These are phyloP conservation scores for Drosophila pseudotalamancana DNA, from an alignment of 2,888 invertebrate species.

Conservation along the genomic window DNA sequence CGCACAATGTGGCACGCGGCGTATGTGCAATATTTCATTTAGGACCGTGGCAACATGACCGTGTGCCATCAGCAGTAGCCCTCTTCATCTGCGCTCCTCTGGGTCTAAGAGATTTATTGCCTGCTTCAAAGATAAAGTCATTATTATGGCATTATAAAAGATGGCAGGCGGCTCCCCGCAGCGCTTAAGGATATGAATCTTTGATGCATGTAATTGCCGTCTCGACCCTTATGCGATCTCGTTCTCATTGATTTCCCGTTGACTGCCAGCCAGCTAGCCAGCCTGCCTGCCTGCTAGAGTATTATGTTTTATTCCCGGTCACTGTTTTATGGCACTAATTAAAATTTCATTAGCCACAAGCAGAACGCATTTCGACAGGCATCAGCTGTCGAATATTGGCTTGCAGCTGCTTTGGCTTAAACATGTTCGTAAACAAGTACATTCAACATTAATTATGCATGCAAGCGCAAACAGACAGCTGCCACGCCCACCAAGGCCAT, in stretches of 20 bases:
- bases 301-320: slow-evolving; percentile 58
- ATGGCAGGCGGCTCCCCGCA: slow-evolving; percentile 54
- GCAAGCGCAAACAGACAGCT: slow-evolving; percentile 57
- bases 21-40: slow-evolving; percentile 75
- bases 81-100: slow-evolving; percentile 60
- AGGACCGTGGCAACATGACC: slow-evolving; percentile 47
- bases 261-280: not conserved
- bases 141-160: slow-evolving; percentile 77
- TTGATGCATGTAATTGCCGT: slow-evolving; percentile 76
- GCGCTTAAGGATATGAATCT: slow-evolving; percentile 77
- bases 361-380: slow-evolving; percentile 39
- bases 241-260: slow-evolving; percentile 46
- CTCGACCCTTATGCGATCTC: slow-evolving; percentile 44
- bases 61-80: slow-evolving; percentile 3
- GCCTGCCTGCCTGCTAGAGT: slow-evolving; percentile 1
- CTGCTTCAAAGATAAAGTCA: slow-evolving; percentile 77
- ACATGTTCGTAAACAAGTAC: slow-evolving; percentile 16
- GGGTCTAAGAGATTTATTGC: slow-evolving; percentile 72
- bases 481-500: slow-evolving; percentile 33
- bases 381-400: slow-evolving; percentile 14
- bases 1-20: slow-evolving; percentile 17
- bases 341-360: slow-evolving; percentile 70
- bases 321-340: slow-evolving; percentile 72
- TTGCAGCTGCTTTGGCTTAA: not conserved
- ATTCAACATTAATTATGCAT: slow-evolving; percentile 52